Conservation (phyloP, 2,797 vertebrate genomes). For the Megalops cyprinoides region DNA sequence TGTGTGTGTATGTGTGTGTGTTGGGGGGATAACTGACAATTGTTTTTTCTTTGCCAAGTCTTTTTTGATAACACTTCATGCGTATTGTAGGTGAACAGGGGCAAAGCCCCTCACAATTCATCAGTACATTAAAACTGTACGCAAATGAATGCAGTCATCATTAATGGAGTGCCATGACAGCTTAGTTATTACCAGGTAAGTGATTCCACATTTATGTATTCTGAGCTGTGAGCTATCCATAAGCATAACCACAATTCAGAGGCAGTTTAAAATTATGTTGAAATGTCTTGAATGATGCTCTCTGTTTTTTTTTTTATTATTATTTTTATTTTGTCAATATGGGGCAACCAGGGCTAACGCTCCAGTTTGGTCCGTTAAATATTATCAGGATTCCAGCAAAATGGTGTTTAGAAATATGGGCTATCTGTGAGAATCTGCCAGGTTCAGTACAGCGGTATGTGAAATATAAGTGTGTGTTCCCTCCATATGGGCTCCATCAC, state of each 20-base stretch:
- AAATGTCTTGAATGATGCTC: not conserved
- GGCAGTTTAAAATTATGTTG: conserved; percentile 1
- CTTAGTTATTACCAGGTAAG: not conserved
- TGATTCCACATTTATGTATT: not conserved
- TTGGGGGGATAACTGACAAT: not conserved
- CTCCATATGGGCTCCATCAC: no score
- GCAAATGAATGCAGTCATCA: conserved; percentile 2
- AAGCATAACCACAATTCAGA: not conserved
- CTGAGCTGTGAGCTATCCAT: not conserved
- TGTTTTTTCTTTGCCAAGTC: not conserved
- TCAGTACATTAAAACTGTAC: not conserved
- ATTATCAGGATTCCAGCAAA: not conserved
- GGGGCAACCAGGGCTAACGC: not conserved
- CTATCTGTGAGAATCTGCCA: no score
- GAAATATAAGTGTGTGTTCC: no score
- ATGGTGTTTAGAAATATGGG: not conserved
- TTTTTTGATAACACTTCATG: not conserved
- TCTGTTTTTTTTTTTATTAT: not conserved
- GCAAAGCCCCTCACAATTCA: not conserved
- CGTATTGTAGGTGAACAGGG: not conserved
- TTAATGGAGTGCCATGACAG: not conserved
- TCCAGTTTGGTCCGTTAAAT: not conserved
- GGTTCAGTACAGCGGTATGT: no score
- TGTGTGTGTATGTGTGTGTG: no score
- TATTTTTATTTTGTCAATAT: not conserved